phyloP scores from a whole-genome alignment of 1,140 invertebrate species.

The Rhysida immarginata region DNA sequence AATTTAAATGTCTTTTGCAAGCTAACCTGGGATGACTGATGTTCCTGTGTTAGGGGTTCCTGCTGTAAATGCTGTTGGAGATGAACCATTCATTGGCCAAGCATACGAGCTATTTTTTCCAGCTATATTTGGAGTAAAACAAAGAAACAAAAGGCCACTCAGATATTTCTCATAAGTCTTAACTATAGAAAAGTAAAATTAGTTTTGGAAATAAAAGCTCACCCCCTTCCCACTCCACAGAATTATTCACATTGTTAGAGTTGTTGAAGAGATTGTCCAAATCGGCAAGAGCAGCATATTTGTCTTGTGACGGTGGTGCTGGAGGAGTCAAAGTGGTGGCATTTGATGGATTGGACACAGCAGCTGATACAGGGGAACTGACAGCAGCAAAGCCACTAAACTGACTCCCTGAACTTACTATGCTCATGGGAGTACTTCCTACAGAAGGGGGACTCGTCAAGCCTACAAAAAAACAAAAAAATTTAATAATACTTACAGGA shows the following conservation, averaged over 20 bases:
- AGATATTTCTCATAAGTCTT: no score
- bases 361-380: conserved; percentile 9
- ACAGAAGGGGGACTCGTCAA: conserved; percentile 11
- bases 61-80: no score
- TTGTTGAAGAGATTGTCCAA: conserved; percentile 48
- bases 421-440: conserved; percentile 9
- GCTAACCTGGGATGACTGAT: no score
- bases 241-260: neutral
- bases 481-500: no score
- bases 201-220: no score
- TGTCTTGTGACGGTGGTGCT: conserved; percentile 31
- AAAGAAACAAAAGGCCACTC: no score
- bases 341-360: neutral
- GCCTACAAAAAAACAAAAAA: neutral
- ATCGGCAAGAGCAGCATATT: conserved; percentile 67
- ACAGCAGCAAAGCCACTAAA: conserved; percentile 2
- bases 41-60: no score
- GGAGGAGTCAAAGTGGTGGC: neutral
- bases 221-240: conserved; percentile 4
- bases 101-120: no score
- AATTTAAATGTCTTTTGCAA: no score
- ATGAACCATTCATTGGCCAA: no score
- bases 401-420: neutral
- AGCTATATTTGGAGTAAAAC: no score
- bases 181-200: no score